phyloP scores from a whole-genome alignment of 2,888 invertebrate species.

The Agonopterix heracliana region DNA sequence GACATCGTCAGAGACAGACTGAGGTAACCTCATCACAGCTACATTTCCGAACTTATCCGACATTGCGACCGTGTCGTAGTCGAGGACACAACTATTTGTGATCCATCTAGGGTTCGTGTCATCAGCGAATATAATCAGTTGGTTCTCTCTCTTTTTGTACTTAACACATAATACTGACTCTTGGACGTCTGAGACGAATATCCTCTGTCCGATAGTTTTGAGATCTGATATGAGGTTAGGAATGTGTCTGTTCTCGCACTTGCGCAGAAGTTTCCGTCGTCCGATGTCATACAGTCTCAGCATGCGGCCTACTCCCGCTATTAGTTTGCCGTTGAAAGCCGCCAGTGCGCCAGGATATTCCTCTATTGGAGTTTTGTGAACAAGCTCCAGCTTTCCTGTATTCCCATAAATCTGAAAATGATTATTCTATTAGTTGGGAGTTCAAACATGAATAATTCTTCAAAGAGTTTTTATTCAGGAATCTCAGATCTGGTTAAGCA shows the following conservation, averaged over 20 bases:
- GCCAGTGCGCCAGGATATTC: constrained; percentile 94
- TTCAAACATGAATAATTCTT: not conserved
- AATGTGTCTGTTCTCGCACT: constrained; percentile 98
- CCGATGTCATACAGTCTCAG: constrained; percentile 97
- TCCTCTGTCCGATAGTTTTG: constrained; percentile 94
- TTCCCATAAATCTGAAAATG: constrained; percentile 77
- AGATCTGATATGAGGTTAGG: constrained; percentile 96
- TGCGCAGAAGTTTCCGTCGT: constrained; percentile 91
- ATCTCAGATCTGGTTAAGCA: constrained; percentile 6
- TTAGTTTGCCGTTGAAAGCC: constrained; percentile 91
- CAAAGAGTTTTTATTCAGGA: not conserved
- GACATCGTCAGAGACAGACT: constrained; percentile 96
- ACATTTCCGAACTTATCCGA: constrained; percentile 99
- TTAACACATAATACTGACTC: constrained; percentile 97
- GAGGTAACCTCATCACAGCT: constrained; percentile 91
- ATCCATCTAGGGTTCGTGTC: constrained; percentile 98
- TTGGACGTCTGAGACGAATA: constrained; percentile 96
- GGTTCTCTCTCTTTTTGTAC: constrained; percentile 96
- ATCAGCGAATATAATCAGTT: constrained; percentile 98
- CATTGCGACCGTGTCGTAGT: constrained; percentile 97
- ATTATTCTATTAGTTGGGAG: not conserved
- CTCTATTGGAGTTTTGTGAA: constrained; percentile 95
- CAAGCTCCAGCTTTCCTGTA: constrained; percentile 90
- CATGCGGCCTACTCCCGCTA: constrained; percentile 95
- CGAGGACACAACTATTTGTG: constrained; percentile 92